Evolutionary conservation across 2,113 vertebrate genomes (phyloP).

Genomic region (Xenopus borealis): DNA sequence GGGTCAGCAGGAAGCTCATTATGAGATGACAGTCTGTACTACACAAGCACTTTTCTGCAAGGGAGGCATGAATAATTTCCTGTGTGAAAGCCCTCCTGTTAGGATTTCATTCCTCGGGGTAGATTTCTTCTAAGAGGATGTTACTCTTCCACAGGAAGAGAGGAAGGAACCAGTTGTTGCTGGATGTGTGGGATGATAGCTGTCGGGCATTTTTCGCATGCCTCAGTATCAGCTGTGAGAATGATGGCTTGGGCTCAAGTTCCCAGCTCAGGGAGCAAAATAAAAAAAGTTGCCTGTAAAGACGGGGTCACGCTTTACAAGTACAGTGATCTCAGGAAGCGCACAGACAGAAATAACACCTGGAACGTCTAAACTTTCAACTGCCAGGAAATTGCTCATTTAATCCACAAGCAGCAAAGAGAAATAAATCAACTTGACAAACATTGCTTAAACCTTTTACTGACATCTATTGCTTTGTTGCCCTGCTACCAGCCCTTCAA

Average conservation of each 20-base stretch:
- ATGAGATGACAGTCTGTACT: slow-evolving; percentile 55
- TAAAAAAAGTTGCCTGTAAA: slow-evolving; percentile 37
- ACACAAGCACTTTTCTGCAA: slow-evolving; percentile 61
- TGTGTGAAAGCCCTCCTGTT: slow-evolving; percentile 68
- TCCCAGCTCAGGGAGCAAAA: slow-evolving; percentile 45
- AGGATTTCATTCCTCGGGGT: slow-evolving; percentile 67
- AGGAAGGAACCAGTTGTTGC: slow-evolving; percentile 74
- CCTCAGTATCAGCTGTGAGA: slow-evolving; percentile 68
- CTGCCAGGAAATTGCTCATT: slow-evolving; percentile 53
- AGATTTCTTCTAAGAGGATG: slow-evolving; percentile 67
- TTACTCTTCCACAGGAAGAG: slow-evolving; percentile 73
- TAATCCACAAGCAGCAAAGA: slow-evolving; percentile 50
- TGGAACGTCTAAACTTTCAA: slow-evolving; percentile 49
- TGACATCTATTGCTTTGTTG: slow-evolving; percentile 23
- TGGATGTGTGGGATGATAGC: slow-evolving; percentile 65
- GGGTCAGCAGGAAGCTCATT: slow-evolving; percentile 67
- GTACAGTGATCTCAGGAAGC: slow-evolving; percentile 56
- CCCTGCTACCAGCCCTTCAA: background rate
- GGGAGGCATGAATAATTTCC: slow-evolving; percentile 63
- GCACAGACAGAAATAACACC: slow-evolving; percentile 56
- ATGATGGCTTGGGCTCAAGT: slow-evolving; percentile 52
- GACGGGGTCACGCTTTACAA: slow-evolving; percentile 47
- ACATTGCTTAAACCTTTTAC: slow-evolving; percentile 43
- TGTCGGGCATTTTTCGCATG: slow-evolving; percentile 65
- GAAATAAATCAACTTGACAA: slow-evolving; percentile 43